Evolutionary conservation across 1,140 invertebrate species (phyloP), one percentile per base, ranked within the genome.

Genomic region (Eulimnadia texana): DNA sequence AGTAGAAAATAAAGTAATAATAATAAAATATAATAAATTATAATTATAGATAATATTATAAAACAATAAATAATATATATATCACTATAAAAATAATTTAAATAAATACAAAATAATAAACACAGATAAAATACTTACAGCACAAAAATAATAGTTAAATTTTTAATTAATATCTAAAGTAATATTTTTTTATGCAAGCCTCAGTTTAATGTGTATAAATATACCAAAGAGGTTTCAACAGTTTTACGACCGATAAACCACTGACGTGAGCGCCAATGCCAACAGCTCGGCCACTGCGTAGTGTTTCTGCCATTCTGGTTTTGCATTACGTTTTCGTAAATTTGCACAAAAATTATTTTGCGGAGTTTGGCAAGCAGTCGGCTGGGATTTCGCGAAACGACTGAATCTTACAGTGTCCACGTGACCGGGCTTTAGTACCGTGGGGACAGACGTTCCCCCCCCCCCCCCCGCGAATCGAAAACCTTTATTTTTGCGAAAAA

Each of bases 1-100:
- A 11, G 57, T 25, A 58, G 25, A 61, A 1, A 20, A 27, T 58
- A 24, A 19, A 3, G 25, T 63, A 66, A 42, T 66, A 64, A 1
- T 64, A 59, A 19, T 67, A 60, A 20, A 16, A 19, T 20, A 3
- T 3, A 9, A 10, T 2, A 10, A 3, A 0, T 25, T 54, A 3
- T 3, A 54, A 54, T 3, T 25, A 13, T 25, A 24, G 9, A 54
- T 3, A 13, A 16, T 27, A 3, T 16, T 23, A 3, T 1, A 54
- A 16, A 54, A 25, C 2, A 54, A 54, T 6, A 54, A 23, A 13
- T 20, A 23, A n/a, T n/a, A n/a, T n/a, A n/a, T n/a, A n/a, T n/a
- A n/a, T n/a, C n/a, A n/a, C n/a, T n/a, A n/a, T n/a, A n/a, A n/a
- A n/a, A n/a, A n/a, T n/a, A n/a, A n/a, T n/a, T n/a, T n/a, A n/a